Evolutionary conservation across 2,888 invertebrate genomes (phyloP).

Genomic region (Arge pagana): DNA sequence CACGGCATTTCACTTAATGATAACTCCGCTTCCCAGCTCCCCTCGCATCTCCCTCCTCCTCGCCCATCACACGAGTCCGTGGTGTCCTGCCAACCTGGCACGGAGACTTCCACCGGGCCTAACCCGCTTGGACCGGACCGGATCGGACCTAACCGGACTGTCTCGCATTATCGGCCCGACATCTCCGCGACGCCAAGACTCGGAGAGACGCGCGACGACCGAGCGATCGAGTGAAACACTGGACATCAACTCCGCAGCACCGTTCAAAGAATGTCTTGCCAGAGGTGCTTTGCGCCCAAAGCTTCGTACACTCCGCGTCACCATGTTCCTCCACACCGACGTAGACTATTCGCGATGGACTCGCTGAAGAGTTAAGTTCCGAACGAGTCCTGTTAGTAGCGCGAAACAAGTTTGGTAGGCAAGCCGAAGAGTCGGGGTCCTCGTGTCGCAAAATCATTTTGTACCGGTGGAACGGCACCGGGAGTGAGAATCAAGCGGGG

Average conservation of each 20-base stretch:
- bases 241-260: no score
- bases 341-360: no score
- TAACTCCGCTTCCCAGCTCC: slow-evolving; percentile 47
- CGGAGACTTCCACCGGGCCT: slow-evolving; percentile 12
- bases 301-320: no score
- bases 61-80: slow-evolving; percentile 27
- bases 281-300: no score
- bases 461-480: background rate
- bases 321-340: no score
- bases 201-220: background rate
- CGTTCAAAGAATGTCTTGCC: no score
- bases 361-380: no score
- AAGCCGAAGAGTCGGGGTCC: no score
- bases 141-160: slow-evolving; percentile 33
- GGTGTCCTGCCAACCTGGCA: slow-evolving; percentile 21
- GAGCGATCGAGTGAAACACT: background rate
- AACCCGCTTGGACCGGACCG: slow-evolving; percentile 17
- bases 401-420: no score
- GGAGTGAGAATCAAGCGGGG: background rate
- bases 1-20: slow-evolving; percentile 60
- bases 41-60: slow-evolving; percentile 32
- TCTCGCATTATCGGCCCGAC: slow-evolving; percentile 42
- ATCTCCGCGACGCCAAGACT: slow-evolving; percentile 47
- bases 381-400: no score
- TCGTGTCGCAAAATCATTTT: background rate